Conservation (phyloP, 2,797 vertebrate genomes). For the Gephyroberyx darwinii region DNA sequence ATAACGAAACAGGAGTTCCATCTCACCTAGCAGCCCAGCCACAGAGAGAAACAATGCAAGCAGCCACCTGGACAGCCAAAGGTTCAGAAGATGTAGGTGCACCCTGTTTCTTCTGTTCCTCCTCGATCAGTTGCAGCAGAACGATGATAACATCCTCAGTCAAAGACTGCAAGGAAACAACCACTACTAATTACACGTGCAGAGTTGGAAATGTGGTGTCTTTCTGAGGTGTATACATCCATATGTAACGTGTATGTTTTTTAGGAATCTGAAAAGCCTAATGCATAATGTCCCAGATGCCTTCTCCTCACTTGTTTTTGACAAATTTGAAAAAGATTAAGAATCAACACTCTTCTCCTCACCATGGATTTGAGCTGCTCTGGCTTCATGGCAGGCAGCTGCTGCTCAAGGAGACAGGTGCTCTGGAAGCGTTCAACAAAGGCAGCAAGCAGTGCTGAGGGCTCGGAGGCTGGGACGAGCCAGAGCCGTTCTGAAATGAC, state of each 20-base stretch:
- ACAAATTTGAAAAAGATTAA: slow-evolving; percentile 2
- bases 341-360: slow-evolving; percentile 44
- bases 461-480: slow-evolving; percentile 87
- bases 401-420: slow-evolving; percentile 87
- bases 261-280: neutral
- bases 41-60: slow-evolving; percentile 89
- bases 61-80: slow-evolving; percentile 87
- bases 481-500: slow-evolving; percentile 88
- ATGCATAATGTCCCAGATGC: neutral
- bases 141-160: slow-evolving; percentile 88
- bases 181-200: neutral
- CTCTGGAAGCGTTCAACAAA: slow-evolving; percentile 90
- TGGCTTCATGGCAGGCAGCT: slow-evolving; percentile 90
- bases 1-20: neutral
- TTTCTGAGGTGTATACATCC: neutral
- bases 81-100: slow-evolving; percentile 71
- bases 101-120: slow-evolving; percentile 82
- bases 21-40: slow-evolving; percentile 92
- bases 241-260: neutral
- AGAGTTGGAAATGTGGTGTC: neutral
- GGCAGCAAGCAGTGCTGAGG: slow-evolving; percentile 82
- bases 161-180: slow-evolving; percentile 79
- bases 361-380: slow-evolving; percentile 92
- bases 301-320: neutral
- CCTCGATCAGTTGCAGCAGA: slow-evolving; percentile 87